A percentile compares a stretch with the other conserved stretches of the same genome.
Evolutionary conservation across 2,888 invertebrate genomes (phyloP).

Genomic region (Dioctria rufipes): DNA sequence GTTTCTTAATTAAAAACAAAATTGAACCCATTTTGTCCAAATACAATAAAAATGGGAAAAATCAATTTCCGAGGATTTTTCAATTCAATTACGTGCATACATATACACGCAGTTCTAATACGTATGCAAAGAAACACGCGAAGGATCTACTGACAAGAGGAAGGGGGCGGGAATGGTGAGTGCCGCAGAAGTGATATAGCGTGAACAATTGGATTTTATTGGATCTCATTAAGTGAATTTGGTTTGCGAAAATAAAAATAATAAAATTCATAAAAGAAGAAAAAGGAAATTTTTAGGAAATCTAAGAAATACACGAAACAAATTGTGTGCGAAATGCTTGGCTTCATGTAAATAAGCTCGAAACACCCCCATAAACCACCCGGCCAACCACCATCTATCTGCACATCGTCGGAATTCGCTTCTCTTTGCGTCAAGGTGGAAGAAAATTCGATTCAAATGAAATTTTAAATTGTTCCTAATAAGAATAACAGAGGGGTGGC

Average conservation of each 20-base stretch:
- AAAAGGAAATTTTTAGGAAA: not conserved
- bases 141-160: not conserved
- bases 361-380: not conserved
- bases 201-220: constrained; percentile 6
- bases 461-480: constrained; percentile 20
- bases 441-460: constrained; percentile 17
- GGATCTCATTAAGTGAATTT: constrained; percentile 5
- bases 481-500: not conserved
- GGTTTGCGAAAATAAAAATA: not conserved
- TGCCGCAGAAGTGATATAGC: not conserved
- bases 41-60: constrained; percentile 2
- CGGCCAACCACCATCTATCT: not conserved
- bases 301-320: not conserved
- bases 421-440: not conserved
- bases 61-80: constrained; percentile 20
- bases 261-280: not conserved
- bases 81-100: constrained; percentile 6
- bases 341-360: too few relatives aligned
- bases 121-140: not conserved
- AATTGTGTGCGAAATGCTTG: not conserved
- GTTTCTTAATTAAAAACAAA: constrained; percentile 1
- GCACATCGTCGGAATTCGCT: not conserved
- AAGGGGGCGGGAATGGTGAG: not conserved
- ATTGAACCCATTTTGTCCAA: not conserved
- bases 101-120: too few relatives aligned